A percentile compares a stretch with the other conserved stretches of the same genome.
Evolutionary conservation across 1,140 invertebrate species (phyloP).

Genomic region (Saccostrea cuccullata): DNA sequence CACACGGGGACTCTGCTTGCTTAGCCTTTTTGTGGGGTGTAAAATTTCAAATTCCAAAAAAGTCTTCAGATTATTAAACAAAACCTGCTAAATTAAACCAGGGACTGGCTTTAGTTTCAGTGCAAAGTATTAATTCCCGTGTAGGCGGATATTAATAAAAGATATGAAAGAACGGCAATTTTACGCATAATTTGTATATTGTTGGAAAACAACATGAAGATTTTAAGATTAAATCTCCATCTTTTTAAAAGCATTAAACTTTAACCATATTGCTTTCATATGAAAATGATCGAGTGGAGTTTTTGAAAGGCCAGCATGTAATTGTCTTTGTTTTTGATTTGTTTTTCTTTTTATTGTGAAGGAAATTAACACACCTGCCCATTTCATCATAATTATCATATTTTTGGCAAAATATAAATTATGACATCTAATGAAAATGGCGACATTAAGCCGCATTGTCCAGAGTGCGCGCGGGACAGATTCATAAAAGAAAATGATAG

Average conservation of each 20-base stretch:
- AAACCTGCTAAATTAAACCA: background rate
- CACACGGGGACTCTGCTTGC: background rate
- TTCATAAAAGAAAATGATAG: background rate
- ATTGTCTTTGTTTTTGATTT: background rate
- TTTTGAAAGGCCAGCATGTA: background rate
- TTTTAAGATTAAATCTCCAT: background rate
- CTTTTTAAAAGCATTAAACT: background rate
- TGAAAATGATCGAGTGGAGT: background rate
- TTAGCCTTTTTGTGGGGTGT: background rate
- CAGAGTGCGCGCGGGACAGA: background rate
- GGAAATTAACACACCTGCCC: background rate
- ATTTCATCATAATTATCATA: slow-evolving; percentile 35
- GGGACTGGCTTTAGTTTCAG: background rate
- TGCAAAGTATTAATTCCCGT: background rate
- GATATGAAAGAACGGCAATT: background rate
- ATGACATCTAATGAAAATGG: background rate
- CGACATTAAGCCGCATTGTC: background rate
- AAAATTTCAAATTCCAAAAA: background rate
- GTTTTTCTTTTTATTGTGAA: background rate
- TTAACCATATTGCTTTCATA: background rate
- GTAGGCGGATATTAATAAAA: background rate
- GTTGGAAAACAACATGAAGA: no score
- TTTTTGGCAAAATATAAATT: slow-evolving; percentile 27
- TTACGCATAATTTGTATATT: no score
- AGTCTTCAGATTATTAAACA: background rate